phyloP scores from a whole-genome alignment of 2,797 vertebrate genomes.

The Lophotriccus pileatus region DNA sequence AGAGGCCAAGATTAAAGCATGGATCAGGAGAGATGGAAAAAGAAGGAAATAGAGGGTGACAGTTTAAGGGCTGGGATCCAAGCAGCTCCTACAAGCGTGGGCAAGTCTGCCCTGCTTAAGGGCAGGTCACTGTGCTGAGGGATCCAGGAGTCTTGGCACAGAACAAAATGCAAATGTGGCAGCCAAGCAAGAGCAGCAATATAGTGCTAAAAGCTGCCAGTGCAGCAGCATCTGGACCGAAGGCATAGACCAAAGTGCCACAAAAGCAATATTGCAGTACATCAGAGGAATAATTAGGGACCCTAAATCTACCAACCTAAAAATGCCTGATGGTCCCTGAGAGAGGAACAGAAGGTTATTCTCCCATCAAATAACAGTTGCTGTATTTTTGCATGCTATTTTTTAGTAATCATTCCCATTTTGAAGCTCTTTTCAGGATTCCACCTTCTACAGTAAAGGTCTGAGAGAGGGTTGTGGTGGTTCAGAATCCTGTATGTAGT shows the following conservation, averaged over 20 bases:
- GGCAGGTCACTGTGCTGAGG: background rate
- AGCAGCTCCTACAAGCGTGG: background rate
- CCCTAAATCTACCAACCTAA: background rate
- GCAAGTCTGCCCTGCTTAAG: background rate
- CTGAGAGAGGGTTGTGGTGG: accelerated
- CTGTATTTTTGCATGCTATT: background rate
- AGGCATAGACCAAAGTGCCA: background rate
- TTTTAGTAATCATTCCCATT: background rate
- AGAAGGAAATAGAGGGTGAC: background rate
- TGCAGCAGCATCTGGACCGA: background rate
- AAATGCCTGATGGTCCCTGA: background rate
- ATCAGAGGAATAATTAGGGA: background rate
- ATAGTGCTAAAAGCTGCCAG: background rate
- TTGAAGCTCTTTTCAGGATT: background rate
- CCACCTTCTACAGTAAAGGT: background rate
- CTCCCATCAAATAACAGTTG: background rate
- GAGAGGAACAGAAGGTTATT: background rate
- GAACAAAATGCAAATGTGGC: background rate
- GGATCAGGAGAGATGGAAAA: background rate
- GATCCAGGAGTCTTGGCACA: background rate
- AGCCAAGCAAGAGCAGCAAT: background rate
- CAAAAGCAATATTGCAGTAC: background rate
- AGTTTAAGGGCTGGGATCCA: slow-evolving; percentile 17
- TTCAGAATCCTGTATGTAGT: background rate
- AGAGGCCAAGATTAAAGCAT: background rate